A percentile compares a stretch with the other conserved stretches of the same genome.
Conservation (phyloP, 2,113 vertebrate genomes). For the Bagarius yarrelli region DNA sequence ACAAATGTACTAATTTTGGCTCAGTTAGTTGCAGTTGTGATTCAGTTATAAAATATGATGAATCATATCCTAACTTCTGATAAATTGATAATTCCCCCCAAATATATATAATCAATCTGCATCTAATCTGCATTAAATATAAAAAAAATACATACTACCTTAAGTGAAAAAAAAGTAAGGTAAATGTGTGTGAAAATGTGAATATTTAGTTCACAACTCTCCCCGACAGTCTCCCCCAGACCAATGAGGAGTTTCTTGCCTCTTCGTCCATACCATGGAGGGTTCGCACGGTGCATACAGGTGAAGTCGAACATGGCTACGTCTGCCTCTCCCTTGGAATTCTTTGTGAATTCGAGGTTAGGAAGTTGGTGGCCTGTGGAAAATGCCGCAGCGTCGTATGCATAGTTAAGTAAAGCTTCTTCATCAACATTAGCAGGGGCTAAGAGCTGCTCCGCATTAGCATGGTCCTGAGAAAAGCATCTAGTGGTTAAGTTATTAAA, state of each 20-base stretch:
- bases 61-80: too few relatives aligned
- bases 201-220: constrained; percentile 75
- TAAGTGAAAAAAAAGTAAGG: too few relatives aligned
- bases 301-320: constrained; percentile 90
- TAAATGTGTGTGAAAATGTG: background rate
- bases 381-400: constrained; percentile 79
- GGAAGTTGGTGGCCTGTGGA: constrained; percentile 77
- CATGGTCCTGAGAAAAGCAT: constrained; percentile 69
- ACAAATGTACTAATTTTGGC: background rate
- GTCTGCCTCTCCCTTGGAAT: constrained; percentile 64
- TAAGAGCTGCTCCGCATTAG: constrained; percentile 73
- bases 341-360: constrained; percentile 74
- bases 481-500: too few relatives aligned
- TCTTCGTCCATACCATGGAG: constrained; percentile 75
- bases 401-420: constrained; percentile 73
- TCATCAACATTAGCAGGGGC: constrained; percentile 71
- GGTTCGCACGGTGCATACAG: constrained; percentile 83
- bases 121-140: too few relatives aligned
- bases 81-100: too few relatives aligned
- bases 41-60: background rate
- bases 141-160: too few relatives aligned
- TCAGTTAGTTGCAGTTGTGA: background rate
- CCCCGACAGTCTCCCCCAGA: constrained; percentile 90
- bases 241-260: constrained; percentile 72
- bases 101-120: too few relatives aligned